Percentiles rank a stretch among this genome's conserved stretches.
Conservation (phyloP, 2,797 vertebrate species). For the Argentina silus region DNA sequence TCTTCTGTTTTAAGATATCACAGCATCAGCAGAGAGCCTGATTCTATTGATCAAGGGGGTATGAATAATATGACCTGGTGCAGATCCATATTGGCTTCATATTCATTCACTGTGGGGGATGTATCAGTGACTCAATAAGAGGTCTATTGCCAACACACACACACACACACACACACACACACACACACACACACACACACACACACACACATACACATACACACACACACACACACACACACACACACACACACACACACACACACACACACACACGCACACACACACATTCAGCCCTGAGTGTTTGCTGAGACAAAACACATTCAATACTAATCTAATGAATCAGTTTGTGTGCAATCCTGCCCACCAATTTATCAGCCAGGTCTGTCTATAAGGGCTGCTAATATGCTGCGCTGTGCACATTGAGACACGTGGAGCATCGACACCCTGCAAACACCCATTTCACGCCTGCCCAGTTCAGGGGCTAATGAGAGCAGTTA, state of each 20-base stretch:
- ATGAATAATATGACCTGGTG: conserved; percentile 51
- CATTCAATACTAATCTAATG: conserved; percentile 72
- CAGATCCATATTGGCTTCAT: conserved; percentile 49
- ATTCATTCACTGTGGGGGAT: conserved; percentile 58
- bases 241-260: no score
- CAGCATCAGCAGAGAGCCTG: conserved; percentile 34
- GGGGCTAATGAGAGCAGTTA: conserved; percentile 71
- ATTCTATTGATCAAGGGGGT: conserved; percentile 54
- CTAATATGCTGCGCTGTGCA: conserved; percentile 65
- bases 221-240: conserved; percentile 3
- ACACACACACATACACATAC: background rate
- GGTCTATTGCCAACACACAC: conserved; percentile 1
- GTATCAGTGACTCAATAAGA: conserved; percentile 24
- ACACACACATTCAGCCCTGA: background rate
- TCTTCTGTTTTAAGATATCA: conserved; percentile 28
- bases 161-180: conserved; percentile 4
- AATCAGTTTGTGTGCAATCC: conserved; percentile 70
- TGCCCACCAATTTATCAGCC: conserved; percentile 65
- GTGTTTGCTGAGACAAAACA: conserved; percentile 33
- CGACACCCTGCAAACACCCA: conserved; percentile 54
- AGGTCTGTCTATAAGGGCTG: conserved; percentile 51
- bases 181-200: conserved; percentile 7
- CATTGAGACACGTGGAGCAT: conserved; percentile 51
- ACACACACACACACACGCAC: background rate
- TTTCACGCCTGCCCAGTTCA: conserved; percentile 69